These are phyloP conservation scores for Orthonevra nobilis DNA, from an alignment of 2,888 invertebrate species.

Conservation along the genomic window DNA sequence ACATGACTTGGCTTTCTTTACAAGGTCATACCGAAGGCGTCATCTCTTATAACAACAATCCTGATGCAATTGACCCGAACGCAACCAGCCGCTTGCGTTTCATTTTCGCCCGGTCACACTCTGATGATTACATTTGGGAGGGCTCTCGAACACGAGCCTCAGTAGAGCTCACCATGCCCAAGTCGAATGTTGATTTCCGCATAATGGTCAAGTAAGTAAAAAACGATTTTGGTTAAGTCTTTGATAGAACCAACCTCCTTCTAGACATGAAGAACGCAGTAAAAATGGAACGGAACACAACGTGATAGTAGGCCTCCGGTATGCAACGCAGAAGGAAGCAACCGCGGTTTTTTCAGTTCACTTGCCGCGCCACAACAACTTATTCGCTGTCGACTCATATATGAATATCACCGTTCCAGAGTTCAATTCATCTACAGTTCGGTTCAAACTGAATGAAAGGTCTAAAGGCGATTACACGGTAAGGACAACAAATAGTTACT, in stretches of 20 bases:
- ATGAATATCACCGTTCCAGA: conserved; percentile 88
- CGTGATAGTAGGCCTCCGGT: conserved; percentile 81
- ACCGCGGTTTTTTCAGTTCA: conserved; percentile 82
- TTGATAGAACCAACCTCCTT: background rate
- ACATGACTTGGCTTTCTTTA: conserved; percentile 85
- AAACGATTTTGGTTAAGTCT: too few relatives aligned
- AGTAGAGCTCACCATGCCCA: conserved; percentile 84
- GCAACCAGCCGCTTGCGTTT: conserved; percentile 84
- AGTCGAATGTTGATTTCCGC: conserved; percentile 85
- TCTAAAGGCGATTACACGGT: conserved; percentile 86
- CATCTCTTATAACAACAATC: conserved; percentile 86
- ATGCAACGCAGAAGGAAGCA: conserved; percentile 84
- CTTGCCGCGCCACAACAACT: conserved; percentile 84
- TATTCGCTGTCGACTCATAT: conserved; percentile 85
- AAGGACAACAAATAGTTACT: conserved; percentile 76
- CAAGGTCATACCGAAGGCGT: conserved; percentile 87
- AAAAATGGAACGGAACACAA: conserved; percentile 82
- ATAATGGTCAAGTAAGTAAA: conserved; percentile 80
- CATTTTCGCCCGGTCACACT: conserved; percentile 83
- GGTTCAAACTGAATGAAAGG: conserved; percentile 85
- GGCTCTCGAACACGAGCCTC: conserved; percentile 82
- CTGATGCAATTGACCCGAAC: conserved; percentile 82
- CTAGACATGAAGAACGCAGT: conserved; percentile 78
- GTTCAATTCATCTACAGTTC: conserved; percentile 85
- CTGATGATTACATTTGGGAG: conserved; percentile 82